Conservation (phyloP, 1,140 invertebrate species). For the Gryllus bimaculatus region DNA sequence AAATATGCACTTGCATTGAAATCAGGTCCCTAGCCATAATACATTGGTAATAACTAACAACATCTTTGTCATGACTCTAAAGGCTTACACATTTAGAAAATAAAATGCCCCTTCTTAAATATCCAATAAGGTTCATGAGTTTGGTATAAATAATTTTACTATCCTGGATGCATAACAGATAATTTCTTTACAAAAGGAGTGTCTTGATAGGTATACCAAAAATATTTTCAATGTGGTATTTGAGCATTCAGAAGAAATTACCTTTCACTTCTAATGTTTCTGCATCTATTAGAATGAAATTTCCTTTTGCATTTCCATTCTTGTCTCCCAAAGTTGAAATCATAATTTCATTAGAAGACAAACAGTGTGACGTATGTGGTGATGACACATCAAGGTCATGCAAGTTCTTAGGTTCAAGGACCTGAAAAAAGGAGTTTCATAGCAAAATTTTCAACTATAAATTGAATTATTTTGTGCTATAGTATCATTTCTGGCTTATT, state of each 20-base stretch:
- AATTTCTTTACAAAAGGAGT: too few species aligned
- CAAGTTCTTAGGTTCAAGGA: slow-evolving; percentile 63
- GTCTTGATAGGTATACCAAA: too few species aligned
- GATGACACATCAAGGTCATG: slow-evolving; percentile 62
- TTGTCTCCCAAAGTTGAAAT: slow-evolving; percentile 86
- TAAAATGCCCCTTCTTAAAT: too few species aligned
- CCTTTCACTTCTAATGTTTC: slow-evolving; percentile 65
- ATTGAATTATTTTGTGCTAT: not conserved
- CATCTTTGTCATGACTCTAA: too few species aligned
- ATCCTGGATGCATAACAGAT: too few species aligned
- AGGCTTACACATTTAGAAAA: too few species aligned
- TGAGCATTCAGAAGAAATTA: slow-evolving; percentile 23
- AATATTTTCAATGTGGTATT: slow-evolving; percentile 9
- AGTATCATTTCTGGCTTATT: too few species aligned
- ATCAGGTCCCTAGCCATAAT: too few species aligned
- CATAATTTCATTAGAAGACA: slow-evolving; percentile 85
- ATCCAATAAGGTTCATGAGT: too few species aligned
- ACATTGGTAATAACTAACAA: too few species aligned
- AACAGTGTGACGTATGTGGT: slow-evolving; percentile 90
- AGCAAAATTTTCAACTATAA: not conserved
- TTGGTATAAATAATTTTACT: too few species aligned
- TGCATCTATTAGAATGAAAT: slow-evolving; percentile 84
- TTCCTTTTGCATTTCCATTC: slow-evolving; percentile 68
- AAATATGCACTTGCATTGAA: too few species aligned
- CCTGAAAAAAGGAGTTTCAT: slow-evolving; percentile 33